These are phyloP conservation scores for Heliconius hewitsoni DNA, from an alignment of 1,140 invertebrate species.

Conservation along the genomic window DNA sequence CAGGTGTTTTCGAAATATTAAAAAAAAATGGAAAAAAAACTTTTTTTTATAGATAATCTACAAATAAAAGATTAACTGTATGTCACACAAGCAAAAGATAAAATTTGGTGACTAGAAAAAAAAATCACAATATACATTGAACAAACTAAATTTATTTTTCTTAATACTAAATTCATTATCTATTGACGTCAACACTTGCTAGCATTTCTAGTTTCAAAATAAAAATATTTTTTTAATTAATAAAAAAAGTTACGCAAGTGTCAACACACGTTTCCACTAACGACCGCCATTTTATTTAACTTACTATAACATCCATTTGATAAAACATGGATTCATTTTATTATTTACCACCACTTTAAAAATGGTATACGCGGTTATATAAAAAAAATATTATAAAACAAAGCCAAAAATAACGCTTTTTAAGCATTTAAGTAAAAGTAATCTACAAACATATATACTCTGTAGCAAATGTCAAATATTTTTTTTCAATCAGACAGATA, in stretches of 20 bases:
- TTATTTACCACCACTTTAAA: neutral
- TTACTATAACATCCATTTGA: neutral
- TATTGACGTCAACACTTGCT: conserved; percentile 21
- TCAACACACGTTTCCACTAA: neutral
- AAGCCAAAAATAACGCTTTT: neutral
- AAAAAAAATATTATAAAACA: neutral
- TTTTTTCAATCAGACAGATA: neutral
- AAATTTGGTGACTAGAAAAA: conserved; percentile 34
- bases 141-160: conserved; percentile 28
- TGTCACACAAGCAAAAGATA: conserved; percentile 15
- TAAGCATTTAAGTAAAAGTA: neutral
- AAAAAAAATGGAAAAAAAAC: neutral
- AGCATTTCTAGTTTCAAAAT: neutral
- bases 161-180: conserved; percentile 24
- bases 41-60: neutral
- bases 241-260: neutral
- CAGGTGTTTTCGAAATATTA: neutral
- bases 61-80: neutral
- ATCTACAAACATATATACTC: neutral
- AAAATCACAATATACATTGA: conserved; percentile 33
- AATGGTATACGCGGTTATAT: neutral
- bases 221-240: neutral
- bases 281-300: conserved; percentile 1
- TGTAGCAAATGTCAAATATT: neutral
- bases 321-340: neutral